Evolutionary conservation across 2,113 vertebrate genomes (phyloP), one percentile per base, ranked within the genome.

Genomic region (Ploceus nigricollis): DNA sequence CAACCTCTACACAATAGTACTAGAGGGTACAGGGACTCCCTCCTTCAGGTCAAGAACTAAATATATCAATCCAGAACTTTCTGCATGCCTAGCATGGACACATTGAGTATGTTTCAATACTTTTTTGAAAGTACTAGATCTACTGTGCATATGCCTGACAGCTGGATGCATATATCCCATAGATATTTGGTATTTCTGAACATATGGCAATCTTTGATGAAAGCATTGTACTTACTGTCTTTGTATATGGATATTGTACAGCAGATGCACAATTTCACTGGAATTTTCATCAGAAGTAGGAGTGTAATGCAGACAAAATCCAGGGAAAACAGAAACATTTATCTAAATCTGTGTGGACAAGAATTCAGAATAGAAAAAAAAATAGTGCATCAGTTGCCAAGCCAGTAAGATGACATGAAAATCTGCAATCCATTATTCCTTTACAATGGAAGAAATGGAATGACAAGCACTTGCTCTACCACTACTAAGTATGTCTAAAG

Each of bases 181-280:
- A 9, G 40, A 91, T 45, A 85, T 82, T n/a, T 64, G 40, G 45
- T 18, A 93, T 94, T 94, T 90, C 87, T 93, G 48, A 90, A 76
- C 70, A 93, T 68, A 91, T 42, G 70, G 40, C 28, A 68, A 68
- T 72, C 63, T 93, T 72, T 57, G 54, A 94, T 90, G 45, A 92
- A 90, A 82, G 63, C 25, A 42, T 27, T 63, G 40, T 53, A 76
- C 25, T 90, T 57, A 44, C 5, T 78, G 53, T 42, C 44, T 87
- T 85, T 61, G 57, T 70, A 91, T 85, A 72, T 20, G 17, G 82
- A 80, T 82, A 68, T 15, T 82, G 66, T 30, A 48, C 33, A 76
- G 78, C 61, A 93, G 65, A 93, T 82, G 87, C 57, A 88, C 25
- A 39, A 80, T 88, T 82, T 65, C 45, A 79, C 10, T 72, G 73